Evolutionary conservation across 2,113 vertebrate genomes (phyloP).

Genomic region (Vombatus ursinus): DNA sequence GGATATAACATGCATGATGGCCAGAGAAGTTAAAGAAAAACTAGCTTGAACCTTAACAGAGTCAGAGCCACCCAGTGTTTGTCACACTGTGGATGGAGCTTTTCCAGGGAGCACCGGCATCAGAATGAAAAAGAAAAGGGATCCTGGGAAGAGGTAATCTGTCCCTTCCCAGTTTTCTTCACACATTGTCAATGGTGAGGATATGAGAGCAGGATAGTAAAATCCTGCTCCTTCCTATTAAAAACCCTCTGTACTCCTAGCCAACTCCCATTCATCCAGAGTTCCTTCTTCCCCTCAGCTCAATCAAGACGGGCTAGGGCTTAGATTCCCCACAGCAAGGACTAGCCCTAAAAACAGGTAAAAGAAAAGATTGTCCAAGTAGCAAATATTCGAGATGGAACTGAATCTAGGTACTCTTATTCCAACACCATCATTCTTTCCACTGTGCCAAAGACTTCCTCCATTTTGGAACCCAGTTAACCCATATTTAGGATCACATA

Average conservation of each 20-base stretch:
- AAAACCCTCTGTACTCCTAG: neutral
- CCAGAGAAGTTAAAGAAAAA: neutral
- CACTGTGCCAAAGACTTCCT: neutral
- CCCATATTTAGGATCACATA: neutral
- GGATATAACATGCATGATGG: neutral
- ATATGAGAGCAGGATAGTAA: neutral
- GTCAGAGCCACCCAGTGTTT: neutral
- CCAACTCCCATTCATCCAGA: neutral
- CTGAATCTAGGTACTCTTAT: neutral
- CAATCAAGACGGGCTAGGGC: neutral
- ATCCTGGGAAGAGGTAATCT: neutral
- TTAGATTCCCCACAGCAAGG: neutral
- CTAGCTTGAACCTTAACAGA: neutral
- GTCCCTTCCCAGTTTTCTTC: slow-evolving; percentile 49
- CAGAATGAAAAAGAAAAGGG: neutral
- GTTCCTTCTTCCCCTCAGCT: neutral
- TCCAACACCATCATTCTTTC: neutral
- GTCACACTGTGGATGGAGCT: slow-evolving; percentile 23
- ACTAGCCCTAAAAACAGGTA: neutral
- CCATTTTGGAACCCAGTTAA: neutral
- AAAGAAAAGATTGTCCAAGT: neutral
- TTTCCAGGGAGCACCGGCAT: neutral
- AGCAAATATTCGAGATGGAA: neutral
- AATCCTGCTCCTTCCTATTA: neutral
- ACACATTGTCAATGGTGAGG: neutral